Evolutionary conservation across 2,113 vertebrate genomes (phyloP).

Genomic region (Australoheros scitulus): DNA sequence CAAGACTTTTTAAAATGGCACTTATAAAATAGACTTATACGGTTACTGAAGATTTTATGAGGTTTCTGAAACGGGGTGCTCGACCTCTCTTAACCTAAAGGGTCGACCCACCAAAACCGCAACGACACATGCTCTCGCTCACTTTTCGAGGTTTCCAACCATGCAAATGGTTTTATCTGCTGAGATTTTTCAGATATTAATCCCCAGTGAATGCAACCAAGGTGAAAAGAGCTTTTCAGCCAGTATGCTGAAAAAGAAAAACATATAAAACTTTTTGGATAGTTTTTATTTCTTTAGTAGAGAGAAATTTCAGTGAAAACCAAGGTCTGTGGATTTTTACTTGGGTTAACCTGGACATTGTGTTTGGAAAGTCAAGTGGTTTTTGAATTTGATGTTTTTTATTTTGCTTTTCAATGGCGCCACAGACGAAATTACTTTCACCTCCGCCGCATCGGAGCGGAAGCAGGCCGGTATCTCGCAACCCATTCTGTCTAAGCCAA

Average conservation of each 20-base stretch:
- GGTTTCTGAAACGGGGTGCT: not conserved
- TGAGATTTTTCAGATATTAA: not conserved
- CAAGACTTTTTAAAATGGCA: not conserved
- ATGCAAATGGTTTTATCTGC: not conserved
- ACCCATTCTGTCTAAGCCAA: not conserved
- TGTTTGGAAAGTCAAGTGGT: constrained; percentile 24
- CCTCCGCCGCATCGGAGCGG: not conserved
- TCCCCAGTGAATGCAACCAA: not conserved
- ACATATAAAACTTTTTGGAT: not conserved
- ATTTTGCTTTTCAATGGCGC: not conserved
- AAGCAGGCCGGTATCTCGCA: not conserved
- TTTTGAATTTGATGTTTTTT: not conserved
- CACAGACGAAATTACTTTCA: not conserved
- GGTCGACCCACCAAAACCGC: not conserved
- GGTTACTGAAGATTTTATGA: not conserved
- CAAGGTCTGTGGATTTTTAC: constrained; percentile 36
- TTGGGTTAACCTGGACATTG: not conserved
- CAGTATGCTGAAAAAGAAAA: not conserved
- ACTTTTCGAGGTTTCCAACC: not conserved
- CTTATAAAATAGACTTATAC: too few species aligned
- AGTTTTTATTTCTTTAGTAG: not conserved
- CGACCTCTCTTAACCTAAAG: not conserved
- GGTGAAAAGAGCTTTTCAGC: not conserved
- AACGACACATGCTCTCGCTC: rapidly evolving
- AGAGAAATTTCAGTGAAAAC: constrained; percentile 15